These are phyloP conservation scores for Ascidia mentula DNA, from an alignment of 23 tunicate species.

Conservation along the genomic window DNA sequence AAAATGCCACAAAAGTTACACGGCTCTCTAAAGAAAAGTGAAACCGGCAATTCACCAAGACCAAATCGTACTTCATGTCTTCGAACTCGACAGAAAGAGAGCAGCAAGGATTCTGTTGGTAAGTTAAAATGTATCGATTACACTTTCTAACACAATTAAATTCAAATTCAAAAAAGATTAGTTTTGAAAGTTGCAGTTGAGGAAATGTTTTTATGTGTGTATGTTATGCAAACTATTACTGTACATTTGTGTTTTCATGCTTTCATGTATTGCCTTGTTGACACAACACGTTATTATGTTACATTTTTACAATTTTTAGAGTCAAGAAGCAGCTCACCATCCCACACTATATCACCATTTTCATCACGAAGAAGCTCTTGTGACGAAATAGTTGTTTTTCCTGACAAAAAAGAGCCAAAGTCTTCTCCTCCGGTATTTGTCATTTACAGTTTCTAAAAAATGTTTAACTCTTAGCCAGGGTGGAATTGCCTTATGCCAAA, in stretches of 20 bases:
- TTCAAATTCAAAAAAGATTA: too few species aligned
- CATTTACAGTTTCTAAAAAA: too few species aligned
- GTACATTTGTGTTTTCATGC: too few species aligned
- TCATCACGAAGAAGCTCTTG: constrained; percentile 91
- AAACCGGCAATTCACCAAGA: constrained; percentile 54
- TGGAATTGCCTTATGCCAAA: too few species aligned
- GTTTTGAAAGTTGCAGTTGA: too few species aligned
- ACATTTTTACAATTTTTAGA: constrained; percentile 22
- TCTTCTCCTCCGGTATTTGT: not conserved
- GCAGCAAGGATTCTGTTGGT: constrained; percentile 20
- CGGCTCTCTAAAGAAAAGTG: constrained; percentile 86
- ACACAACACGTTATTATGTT: not conserved
- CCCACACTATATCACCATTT: constrained; percentile 66
- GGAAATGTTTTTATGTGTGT: too few species aligned
- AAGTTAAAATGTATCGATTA: not conserved
- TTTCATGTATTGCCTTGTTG: not conserved
- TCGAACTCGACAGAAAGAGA: constrained; percentile 67
- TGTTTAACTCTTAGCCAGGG: too few species aligned
- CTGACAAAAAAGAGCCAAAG: constrained; percentile 15
- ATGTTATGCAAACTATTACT: too few species aligned
- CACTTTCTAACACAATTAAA: too few species aligned
- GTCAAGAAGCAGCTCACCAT: constrained; percentile 62
- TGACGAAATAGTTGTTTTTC: constrained; percentile 73
- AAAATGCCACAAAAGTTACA: constrained; percentile 41
- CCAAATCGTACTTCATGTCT: constrained; percentile 89